Percentiles rank a stretch among this genome's conserved stretches.
phyloP scores from a whole-genome alignment of 2,113 vertebrate species.

The Holacanthus passer region DNA sequence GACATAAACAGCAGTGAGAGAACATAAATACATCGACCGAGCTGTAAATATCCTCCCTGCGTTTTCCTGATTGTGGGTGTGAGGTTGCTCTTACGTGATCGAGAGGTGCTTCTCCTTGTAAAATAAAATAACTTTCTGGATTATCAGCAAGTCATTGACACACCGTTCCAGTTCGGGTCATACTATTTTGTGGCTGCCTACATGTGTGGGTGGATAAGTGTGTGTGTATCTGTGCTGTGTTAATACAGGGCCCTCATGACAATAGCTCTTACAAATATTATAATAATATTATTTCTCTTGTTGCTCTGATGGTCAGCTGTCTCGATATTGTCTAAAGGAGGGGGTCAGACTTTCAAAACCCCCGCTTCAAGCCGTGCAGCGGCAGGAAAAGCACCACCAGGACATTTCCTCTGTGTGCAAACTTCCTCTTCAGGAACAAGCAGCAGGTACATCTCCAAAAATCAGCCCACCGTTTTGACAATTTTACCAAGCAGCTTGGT shows the following conservation, averaged over 20 bases:
- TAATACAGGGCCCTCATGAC: not conserved
- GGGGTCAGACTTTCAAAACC: not conserved
- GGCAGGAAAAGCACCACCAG: not conserved
- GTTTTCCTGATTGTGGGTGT: slow-evolving; percentile 14
- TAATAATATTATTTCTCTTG: slow-evolving; percentile 3
- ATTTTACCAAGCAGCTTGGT: slow-evolving; percentile 22
- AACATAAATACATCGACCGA: slow-evolving; percentile 32
- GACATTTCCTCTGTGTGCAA: not conserved
- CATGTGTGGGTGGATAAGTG: slow-evolving; percentile 23
- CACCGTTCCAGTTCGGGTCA: not conserved
- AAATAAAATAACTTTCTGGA: slow-evolving; percentile 5
- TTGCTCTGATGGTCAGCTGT: not conserved
- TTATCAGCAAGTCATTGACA: slow-evolving; percentile 32
- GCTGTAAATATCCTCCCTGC: slow-evolving; percentile 20
- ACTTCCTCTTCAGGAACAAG: not conserved
- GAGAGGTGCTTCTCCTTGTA: not conserved
- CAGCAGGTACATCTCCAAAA: slow-evolving; percentile 12
- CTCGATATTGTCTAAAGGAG: not conserved
- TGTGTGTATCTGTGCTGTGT: slow-evolving; percentile 12
- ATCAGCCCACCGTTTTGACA: not conserved
- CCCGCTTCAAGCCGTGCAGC: not conserved
- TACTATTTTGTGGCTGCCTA: slow-evolving; percentile 18
- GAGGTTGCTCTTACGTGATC: slow-evolving; percentile 17
- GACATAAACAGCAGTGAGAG: slow-evolving; percentile 17
- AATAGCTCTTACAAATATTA: not conserved